phyloP scores from a whole-genome alignment of 2,888 invertebrate species.

The Trachelus tabidus region DNA sequence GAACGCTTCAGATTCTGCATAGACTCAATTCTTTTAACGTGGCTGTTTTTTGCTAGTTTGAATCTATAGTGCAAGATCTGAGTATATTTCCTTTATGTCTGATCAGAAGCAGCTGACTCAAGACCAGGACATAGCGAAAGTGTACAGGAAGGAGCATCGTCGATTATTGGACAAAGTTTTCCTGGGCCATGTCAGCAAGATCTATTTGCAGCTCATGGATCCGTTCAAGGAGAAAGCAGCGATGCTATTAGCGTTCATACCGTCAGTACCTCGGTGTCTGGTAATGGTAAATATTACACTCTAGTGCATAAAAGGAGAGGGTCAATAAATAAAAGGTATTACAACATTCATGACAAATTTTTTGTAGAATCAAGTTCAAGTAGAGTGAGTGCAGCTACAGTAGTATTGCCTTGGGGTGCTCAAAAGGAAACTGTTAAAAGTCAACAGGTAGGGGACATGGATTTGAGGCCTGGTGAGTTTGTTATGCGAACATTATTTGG shows the following conservation, averaged over 20 bases:
- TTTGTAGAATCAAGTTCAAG: conserved; percentile 60
- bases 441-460: conserved; percentile 69
- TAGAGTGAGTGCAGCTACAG: conserved; percentile 60
- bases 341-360: not conserved
- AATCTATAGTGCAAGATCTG: not conserved
- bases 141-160: conserved; percentile 48
- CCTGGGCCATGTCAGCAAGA: conserved; percentile 50
- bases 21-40: not conserved
- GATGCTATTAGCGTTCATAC: conserved; percentile 62
- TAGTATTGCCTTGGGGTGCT: conserved; percentile 83
- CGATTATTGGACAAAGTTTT: conserved; percentile 42
- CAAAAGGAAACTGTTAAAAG: conserved; percentile 73
- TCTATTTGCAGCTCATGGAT: conserved; percentile 49
- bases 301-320: too few relatives aligned
- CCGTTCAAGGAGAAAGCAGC: conserved; percentile 55
- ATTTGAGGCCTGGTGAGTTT: conserved; percentile 91
- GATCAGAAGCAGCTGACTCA: conserved; percentile 53
- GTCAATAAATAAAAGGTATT: not conserved
- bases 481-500: conserved; percentile 95
- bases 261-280: conserved; percentile 61
- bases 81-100: conserved; percentile 15
- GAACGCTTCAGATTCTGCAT: not conserved
- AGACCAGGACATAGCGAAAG: conserved; percentile 52
- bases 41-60: not conserved
- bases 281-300: conserved; percentile 52